Evolutionary conservation across 2,113 vertebrate species (phyloP).

Genomic region (Laticauda laticaudata): DNA sequence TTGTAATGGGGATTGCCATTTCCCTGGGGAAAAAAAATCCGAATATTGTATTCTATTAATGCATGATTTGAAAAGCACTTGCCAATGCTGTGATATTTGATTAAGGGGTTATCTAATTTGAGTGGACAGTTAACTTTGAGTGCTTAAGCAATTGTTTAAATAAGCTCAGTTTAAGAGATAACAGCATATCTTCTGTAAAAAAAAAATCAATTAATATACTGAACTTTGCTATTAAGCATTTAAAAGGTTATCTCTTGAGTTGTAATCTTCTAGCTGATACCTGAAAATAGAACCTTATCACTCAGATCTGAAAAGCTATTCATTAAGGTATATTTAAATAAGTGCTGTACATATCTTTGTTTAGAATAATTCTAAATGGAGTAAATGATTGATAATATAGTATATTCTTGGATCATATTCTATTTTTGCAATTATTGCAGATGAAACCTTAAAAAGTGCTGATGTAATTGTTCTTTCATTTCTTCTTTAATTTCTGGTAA

Average conservation of each 20-base stretch:
- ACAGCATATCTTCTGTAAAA: conserved; percentile 9
- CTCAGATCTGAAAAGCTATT: conserved; percentile 9
- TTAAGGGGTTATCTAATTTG: conserved; percentile 9
- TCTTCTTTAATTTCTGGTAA: background rate
- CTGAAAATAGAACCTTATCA: conserved; percentile 10
- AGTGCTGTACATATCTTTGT: background rate
- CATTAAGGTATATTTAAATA: conserved; percentile 8
- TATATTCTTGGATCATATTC: background rate
- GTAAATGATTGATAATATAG: conserved; percentile 9
- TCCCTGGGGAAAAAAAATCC: background rate
- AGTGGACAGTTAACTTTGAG: conserved; percentile 19
- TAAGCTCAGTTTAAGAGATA: conserved; percentile 15
- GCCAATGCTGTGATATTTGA: background rate
- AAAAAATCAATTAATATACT: conserved; percentile 8
- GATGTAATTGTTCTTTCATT: background rate
- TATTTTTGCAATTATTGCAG: background rate
- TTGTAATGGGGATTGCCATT: background rate
- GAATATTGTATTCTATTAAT: background rate
- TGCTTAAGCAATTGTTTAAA: conserved; percentile 25
- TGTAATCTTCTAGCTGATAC: conserved; percentile 24
- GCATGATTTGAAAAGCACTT: background rate
- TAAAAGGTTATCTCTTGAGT: conserved; percentile 18
- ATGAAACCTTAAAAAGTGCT: background rate
- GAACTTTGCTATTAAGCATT: conserved; percentile 16
- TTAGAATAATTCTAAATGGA: background rate